phyloP scores from a whole-genome alignment of 2,797 vertebrate species.

The Poecile montanus region DNA sequence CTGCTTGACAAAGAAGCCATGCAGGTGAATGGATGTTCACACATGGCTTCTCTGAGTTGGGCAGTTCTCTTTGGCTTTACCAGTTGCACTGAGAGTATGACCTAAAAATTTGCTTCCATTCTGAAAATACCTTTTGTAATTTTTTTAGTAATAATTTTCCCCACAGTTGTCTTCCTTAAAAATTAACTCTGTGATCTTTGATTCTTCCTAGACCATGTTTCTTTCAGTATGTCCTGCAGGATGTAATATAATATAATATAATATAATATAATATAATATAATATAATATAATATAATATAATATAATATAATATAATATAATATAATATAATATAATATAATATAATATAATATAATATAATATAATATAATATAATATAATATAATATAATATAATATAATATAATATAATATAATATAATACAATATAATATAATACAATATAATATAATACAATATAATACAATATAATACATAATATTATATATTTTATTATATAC shows the following conservation, averaged over 20 bases:
- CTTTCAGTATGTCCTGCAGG: background rate
- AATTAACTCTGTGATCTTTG: background rate
- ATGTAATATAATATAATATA: background rate
- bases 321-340: too few relatives aligned
- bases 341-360: too few relatives aligned
- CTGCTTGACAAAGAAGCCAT: background rate
- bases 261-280: too few relatives aligned
- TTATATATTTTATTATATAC: too few relatives aligned
- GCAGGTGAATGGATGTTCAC: background rate
- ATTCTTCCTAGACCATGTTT: background rate
- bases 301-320: too few relatives aligned
- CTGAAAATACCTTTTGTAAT: fast-evolving
- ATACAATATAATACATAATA: too few relatives aligned
- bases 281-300: too few relatives aligned
- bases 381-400: too few relatives aligned
- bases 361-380: too few relatives aligned
- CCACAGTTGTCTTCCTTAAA: background rate
- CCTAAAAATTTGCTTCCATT: background rate
- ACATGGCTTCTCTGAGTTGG: fast-evolving
- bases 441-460: too few relatives aligned
- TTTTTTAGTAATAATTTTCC: background rate
- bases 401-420: too few relatives aligned
- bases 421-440: too few relatives aligned
- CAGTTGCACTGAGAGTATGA: background rate
- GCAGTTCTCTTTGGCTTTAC: background rate